Base-by-base conservation (phyloP, 1,140 invertebrate genomes). In the Macrobrachium nipponense region DNA sequence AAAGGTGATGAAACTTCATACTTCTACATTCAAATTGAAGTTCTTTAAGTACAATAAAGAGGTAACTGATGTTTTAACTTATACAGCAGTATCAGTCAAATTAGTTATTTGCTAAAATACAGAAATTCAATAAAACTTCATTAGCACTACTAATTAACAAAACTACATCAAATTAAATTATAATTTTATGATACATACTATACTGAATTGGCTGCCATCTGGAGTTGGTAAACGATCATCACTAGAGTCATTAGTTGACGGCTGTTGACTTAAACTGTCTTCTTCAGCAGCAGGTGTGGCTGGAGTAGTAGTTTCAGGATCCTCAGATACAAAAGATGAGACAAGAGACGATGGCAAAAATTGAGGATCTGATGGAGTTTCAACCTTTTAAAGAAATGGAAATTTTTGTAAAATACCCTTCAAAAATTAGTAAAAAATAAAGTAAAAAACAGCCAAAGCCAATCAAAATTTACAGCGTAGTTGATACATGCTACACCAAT, bases 291-390 rank as follows among this genome's bases (percentile, higher is more conserved):
- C 43, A 23, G 59, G 58, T 20, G 78, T 75, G 27, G 79, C 85
- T n/a, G 79, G 70, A 14, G 79, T 82, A 44, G 85, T 59, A 43
- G 78, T 36, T 23, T 79, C 43, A 58, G 73, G 76, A 43, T 87
- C 79, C 85, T 87, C 85, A 8, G 80, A 81, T 60, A 87, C 72
- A 43, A 87, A 66, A 18, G 85, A 87, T 20, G 85, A 87, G 14
- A 80, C 77, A 78, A 87, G 27, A 43, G 85, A 82, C 27, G 85
- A 72, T 44, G 17, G 23, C 27, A 75, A 36, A 61, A 59, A 80
- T 27, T 77, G 68, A 64, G 78, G 66, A 12, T 80, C 78, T 23
- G 78, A 80, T 17, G 80, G 73, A 66, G 79, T 87, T 17, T 62
- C 79, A n/a, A 79, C 85, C 85, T 87, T 59, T 59, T 61, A 72